These are phyloP conservation scores for Pristionchus entomophagus DNA, from an alignment of 2,888 invertebrate species.

Conservation along the genomic window DNA sequence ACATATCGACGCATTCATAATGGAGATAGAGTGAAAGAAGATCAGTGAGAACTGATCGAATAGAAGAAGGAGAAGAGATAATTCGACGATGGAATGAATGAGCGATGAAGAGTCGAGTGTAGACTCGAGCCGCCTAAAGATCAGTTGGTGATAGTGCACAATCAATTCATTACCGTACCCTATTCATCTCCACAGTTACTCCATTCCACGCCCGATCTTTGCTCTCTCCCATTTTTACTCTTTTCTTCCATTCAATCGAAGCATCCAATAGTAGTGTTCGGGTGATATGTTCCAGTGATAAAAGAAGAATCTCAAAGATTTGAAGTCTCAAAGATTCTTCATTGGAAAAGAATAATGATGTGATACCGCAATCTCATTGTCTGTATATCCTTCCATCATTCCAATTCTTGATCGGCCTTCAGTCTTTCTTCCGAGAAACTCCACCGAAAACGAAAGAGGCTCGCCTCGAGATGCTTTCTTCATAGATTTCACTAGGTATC, in stretches of 20 bases:
- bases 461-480: conserved; percentile 60
- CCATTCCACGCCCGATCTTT: conserved; percentile 37
- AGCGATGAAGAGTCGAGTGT: conserved; percentile 46
- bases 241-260: neutral
- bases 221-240: neutral
- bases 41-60: neutral
- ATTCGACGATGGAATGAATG: conserved; percentile 27
- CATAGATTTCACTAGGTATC: conserved; percentile 84
- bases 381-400: neutral
- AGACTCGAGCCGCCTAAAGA: conserved; percentile 39
- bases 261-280: neutral
- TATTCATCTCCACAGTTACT: conserved; percentile 42
- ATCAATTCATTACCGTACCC: neutral
- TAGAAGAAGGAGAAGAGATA: neutral
- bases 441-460: conserved; percentile 54
- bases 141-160: neutral
- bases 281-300: conserved; percentile 16
- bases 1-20: conserved; percentile 39
- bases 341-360: neutral
- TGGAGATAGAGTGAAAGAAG: conserved; percentile 41
- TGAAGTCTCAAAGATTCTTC: neutral
- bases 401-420: conserved; percentile 53
- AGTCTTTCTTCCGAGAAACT: conserved; percentile 54
- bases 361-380: neutral
- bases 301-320: neutral